Base-by-base conservation (phyloP, 2,888 invertebrate genomes). In the Sussaba pulchella region DNA sequence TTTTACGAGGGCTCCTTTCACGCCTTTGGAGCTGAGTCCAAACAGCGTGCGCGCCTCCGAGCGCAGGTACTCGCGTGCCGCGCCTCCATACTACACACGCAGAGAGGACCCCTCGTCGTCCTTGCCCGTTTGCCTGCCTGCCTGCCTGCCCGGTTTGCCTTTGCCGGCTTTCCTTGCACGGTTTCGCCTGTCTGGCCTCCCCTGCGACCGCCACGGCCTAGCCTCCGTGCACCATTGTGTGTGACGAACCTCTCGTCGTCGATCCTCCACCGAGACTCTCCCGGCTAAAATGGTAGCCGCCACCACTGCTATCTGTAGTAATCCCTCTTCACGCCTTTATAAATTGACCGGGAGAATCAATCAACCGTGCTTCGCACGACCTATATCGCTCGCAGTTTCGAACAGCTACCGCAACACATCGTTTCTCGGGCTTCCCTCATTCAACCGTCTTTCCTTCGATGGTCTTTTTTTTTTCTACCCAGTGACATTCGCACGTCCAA, bases 31-130 rank as follows among this genome's bases (percentile, higher is more conserved):
- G 45, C 54, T 6, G 57, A 73, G 64, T 41, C 67, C 36, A 69
- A 78, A 64, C 79, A 73, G 69, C 54, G 74, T 17, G 74, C 36
- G 74, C 43, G 69, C 59, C 43, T 50, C 39, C 52, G 75, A 41
- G 52, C 67, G 61, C 80, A 80, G 80, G 80, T 81, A 80, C 76
- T 76, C 80, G 80, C 76, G 80, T 76, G 76, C 76, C 80, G 61
- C 45, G 61, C 61, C 67, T 69, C 63, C 57, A n/a, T 43, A 21
- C 31, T 39, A 41, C 24, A 26, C 4, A 43, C 43, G n/a, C 1
- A 12, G 59, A 17, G 24, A 21, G 41, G 41, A 36, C 31, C 66
- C 52, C 66, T 72, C 45, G 76, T 67, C 76, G 71, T 80, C 75
- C 71, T 75, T 80, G 39, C 57, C 19, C 26, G 10, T n/a, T 10